Evolutionary conservation across 2,113 vertebrate genomes (phyloP).

Genomic region (Haemorhous mexicanus): DNA sequence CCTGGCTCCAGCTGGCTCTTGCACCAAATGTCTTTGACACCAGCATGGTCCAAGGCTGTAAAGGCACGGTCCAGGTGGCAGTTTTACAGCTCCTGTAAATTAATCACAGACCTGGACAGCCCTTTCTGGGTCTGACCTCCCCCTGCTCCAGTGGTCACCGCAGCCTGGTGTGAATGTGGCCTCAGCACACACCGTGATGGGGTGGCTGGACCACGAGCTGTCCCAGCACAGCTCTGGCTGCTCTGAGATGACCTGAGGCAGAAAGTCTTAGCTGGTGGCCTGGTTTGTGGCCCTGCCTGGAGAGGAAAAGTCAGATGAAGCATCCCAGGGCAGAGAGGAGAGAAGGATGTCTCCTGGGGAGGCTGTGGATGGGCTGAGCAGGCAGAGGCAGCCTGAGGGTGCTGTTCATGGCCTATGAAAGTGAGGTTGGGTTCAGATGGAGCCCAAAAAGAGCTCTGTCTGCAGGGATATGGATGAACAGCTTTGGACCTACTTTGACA

Average conservation of each 20-base stretch:
- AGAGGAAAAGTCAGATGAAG: background rate
- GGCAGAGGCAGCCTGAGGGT: background rate
- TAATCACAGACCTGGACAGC: background rate
- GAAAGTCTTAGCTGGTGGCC: background rate
- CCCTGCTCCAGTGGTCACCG: background rate
- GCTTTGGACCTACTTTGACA: background rate
- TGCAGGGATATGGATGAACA: background rate
- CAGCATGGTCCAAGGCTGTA: background rate
- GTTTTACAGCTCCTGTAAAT: background rate
- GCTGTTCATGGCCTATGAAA: background rate
- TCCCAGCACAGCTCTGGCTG: background rate
- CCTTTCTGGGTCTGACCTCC: background rate
- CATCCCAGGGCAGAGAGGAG: background rate
- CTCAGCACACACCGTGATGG: rapidly evolving
- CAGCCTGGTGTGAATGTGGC: background rate
- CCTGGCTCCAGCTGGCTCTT: slow-evolving; percentile 30
- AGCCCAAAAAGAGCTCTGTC: background rate
- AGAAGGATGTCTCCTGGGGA: background rate
- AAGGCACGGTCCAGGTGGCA: background rate
- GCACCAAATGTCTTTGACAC: slow-evolving; percentile 14
- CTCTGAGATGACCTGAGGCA: background rate
- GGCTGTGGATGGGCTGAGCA: rapidly evolving
- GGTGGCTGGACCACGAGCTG: rapidly evolving
- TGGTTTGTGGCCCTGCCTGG: background rate
- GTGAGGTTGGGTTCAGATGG: background rate